Percentiles rank a stretch among this genome's conserved stretches.
Evolutionary conservation across 2,113 vertebrate species (phyloP).

Genomic region (Gambusia affinis): DNA sequence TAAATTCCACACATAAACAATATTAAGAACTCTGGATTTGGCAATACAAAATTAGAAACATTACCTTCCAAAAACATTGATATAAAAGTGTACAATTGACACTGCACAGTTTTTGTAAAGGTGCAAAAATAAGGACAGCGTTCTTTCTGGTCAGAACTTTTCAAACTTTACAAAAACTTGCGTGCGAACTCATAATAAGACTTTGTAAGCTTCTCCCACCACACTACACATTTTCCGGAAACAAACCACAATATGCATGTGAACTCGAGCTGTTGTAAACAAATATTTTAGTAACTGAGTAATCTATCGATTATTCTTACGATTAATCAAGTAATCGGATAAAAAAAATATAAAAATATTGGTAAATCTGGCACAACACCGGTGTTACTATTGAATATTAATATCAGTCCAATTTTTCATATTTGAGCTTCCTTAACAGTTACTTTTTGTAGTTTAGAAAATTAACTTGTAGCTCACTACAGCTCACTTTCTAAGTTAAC

Average conservation of each 20-base stretch:
- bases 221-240: neutral
- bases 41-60: neutral
- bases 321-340: too few species aligned
- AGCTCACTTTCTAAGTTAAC: too few species aligned
- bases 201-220: neutral
- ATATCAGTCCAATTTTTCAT: too few species aligned
- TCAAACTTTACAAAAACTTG: neutral
- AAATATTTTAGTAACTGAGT: too few species aligned
- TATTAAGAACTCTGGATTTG: neutral
- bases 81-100: neutral
- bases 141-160: neutral
- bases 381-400: too few species aligned
- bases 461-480: too few species aligned
- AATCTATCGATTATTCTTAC: too few species aligned
- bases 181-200: neutral
- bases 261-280: too few species aligned
- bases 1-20: neutral
- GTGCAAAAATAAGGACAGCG: neutral
- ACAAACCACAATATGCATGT: neutral
- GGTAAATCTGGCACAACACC: too few species aligned
- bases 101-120: neutral
- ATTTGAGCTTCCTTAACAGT: too few species aligned
- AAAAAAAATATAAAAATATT: too few species aligned
- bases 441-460: too few species aligned
- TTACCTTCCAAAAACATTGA: neutral